Base-by-base conservation (phyloP, 2,113 vertebrate species). In the Chaetorhynchus papuensis region DNA sequence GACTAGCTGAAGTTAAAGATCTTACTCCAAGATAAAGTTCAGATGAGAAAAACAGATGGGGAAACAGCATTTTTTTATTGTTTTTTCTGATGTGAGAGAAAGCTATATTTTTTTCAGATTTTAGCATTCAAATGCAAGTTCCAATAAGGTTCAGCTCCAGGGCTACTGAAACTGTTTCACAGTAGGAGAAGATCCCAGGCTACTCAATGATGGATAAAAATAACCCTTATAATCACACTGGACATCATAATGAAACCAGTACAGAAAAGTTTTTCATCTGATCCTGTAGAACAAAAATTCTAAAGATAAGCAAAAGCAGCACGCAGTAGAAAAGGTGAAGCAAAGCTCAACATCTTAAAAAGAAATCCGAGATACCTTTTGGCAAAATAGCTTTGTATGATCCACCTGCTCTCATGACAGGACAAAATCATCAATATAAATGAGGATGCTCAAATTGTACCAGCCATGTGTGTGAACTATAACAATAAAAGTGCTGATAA, bases 391-490 rank as follows among this genome's bases (percentile, higher is more conserved):
- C 24, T 83, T 76, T 35, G 27, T 23, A 15, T 8, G 28, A 80
- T 30, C 14, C 53, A 56, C 49, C 37, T 35, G 28, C 24, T 70
- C 37, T 33, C 24, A 11, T 4, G 26, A 20, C 30, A 64, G 30
- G 10, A 42, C 15, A 89, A 89, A 80, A 79, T n/a, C 35, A 41
- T 37, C 80, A 59, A 11, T 13, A 4, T 14, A 42, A 70, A 45
- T 19, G 31, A 50, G 19, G 30, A 27, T 68, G 44, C 11, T 53
- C 37, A 80, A 80, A 45, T 28, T 37, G 4, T 41, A 42, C 22
- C 13, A 3, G 35, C 33, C n/a, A 15, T 0, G 0, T 17, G 17
- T 15, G 41, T 21, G 20, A 30, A 15, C 12, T 37, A 0, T 4
- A 76, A 49, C 26, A 76, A 41, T 9, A 65, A 33, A 85, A 81